Evolutionary conservation across 2,888 invertebrate species (phyloP).

Genomic region (Protophormia terraenovae): DNA sequence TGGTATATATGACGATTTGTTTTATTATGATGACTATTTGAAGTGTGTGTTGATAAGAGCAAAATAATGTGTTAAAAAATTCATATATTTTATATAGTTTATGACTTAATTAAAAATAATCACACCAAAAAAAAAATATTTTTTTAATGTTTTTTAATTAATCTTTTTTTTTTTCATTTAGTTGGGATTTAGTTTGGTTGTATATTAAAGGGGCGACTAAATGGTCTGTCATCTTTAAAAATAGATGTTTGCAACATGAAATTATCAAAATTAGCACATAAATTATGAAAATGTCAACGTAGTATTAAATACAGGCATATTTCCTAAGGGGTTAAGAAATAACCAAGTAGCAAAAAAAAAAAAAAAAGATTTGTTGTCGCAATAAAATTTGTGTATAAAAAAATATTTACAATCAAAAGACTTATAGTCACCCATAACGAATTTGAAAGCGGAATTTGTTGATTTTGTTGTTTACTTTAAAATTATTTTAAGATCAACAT

Average conservation of each 20-base stretch:
- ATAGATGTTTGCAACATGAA: constrained; percentile 14
- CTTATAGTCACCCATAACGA: not conserved
- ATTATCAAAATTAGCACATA: not conserved
- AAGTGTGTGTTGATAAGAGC: constrained; percentile 8
- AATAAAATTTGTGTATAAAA: no score
- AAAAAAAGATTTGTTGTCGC: no score
- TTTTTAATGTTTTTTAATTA: constrained; percentile 9
- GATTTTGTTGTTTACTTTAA: not conserved
- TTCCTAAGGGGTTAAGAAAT: not conserved
- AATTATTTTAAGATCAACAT: no score
- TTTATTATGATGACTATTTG: not conserved
- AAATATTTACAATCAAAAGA: not conserved
- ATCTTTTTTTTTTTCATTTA: not conserved
- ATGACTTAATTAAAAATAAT: constrained; percentile 46
- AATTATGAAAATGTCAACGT: not conserved
- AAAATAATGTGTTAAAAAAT: not conserved
- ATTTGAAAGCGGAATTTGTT: not conserved
- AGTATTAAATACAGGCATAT: not conserved
- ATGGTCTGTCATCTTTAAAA: constrained; percentile 40
- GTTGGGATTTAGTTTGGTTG: no score
- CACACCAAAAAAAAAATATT: not conserved
- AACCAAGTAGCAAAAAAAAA: not conserved
- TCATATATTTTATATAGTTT: constrained; percentile 24
- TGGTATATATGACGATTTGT: not conserved
- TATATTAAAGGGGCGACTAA: not conserved